These are phyloP conservation scores for Eidolon helvum DNA, from an alignment of 2,113 vertebrate genomes.

Conservation along the genomic window DNA sequence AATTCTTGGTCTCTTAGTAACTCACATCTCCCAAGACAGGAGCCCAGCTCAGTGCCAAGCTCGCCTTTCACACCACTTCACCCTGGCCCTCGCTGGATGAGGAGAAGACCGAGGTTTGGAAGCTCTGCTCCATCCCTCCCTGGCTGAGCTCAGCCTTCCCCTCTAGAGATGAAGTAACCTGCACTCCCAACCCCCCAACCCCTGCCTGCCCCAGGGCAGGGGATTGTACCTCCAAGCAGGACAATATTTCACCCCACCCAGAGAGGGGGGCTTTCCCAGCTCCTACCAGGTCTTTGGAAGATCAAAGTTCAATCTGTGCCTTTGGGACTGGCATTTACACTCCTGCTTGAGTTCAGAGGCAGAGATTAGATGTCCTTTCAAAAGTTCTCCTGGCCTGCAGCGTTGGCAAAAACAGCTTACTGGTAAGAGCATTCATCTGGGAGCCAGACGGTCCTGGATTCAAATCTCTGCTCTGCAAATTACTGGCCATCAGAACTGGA, in stretches of 20 bases:
- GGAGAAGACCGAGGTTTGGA: neutral
- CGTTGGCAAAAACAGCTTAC: neutral
- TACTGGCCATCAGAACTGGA: neutral
- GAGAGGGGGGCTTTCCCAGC: neutral
- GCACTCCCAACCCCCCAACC: neutral
- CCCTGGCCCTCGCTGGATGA: neutral
- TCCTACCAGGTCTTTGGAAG: neutral
- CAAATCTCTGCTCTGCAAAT: conserved; percentile 10
- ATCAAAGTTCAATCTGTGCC: neutral
- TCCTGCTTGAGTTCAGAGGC: neutral
- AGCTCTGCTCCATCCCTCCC: neutral
- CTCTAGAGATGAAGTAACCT: neutral
- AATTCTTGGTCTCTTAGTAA: conserved; percentile 73
- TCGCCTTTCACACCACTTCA: conserved; percentile 33
- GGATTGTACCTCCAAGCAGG: neutral
- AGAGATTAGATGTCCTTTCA: neutral
- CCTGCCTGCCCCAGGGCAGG: neutral
- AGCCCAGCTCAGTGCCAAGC: conserved; percentile 53
- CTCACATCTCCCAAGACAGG: conserved; percentile 49
- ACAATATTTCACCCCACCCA: neutral
- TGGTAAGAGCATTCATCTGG: neutral
- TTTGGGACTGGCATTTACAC: neutral
- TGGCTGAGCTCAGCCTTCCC: neutral
- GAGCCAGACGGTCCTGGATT: neutral
- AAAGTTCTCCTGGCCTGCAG: neutral